These are phyloP conservation scores for Tenodera sinensis DNA, from an alignment of 2,888 invertebrate genomes.

Conservation along the genomic window DNA sequence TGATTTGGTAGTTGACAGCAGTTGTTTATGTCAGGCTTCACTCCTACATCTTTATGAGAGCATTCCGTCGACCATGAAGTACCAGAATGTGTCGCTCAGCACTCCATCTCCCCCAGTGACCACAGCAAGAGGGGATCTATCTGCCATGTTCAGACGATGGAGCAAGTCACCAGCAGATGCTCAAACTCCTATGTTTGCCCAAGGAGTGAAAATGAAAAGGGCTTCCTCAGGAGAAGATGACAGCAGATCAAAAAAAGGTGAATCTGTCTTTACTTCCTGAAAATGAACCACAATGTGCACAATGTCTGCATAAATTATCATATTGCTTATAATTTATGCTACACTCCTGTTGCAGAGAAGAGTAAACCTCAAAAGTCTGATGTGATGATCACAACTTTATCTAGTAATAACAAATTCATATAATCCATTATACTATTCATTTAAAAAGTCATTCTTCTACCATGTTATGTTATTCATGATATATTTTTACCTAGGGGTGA, in stretches of 20 bases:
- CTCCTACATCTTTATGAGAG: constrained; percentile 61
- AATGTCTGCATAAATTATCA: too few species aligned
- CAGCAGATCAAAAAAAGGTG: neutral
- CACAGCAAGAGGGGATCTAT: neutral
- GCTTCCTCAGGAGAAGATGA: neutral
- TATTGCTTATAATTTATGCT: too few species aligned
- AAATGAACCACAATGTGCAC: too few species aligned
- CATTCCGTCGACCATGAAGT: constrained; percentile 60
- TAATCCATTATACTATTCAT: too few species aligned
- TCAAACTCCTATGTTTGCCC: neutral
- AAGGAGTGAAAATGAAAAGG: constrained; percentile 6
- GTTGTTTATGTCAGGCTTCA: constrained; percentile 44
- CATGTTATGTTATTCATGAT: too few species aligned
- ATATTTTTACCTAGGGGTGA: too few species aligned
- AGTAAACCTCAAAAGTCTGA: too few species aligned
- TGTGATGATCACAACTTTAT: too few species aligned
- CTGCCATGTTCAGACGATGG: constrained; percentile 12
- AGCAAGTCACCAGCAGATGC: neutral
- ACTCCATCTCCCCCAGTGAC: neutral
- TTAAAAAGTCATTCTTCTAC: too few species aligned
- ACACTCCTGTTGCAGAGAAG: too few species aligned
- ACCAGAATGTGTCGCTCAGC: constrained; percentile 46
- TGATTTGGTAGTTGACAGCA: too few species aligned
- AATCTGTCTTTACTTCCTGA: neutral
- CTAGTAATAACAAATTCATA: too few species aligned